Evolutionary conservation across 2,113 vertebrate species (phyloP).

Genomic region (Cheilinus undulatus): DNA sequence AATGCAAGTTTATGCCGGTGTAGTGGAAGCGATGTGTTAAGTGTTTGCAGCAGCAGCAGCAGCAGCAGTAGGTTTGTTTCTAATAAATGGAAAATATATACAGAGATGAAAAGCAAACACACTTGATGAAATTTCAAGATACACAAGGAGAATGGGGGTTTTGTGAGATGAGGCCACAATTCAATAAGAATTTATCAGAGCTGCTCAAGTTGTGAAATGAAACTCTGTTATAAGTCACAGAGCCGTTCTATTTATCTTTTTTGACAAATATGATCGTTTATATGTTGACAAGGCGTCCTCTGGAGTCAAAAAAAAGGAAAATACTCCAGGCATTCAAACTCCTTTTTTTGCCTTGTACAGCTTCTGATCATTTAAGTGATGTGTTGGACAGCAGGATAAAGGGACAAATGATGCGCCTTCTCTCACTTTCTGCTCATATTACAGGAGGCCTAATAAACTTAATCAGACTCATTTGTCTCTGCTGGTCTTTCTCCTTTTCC

Average conservation of each 20-base stretch:
- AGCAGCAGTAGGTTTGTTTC: slow-evolving; percentile 39
- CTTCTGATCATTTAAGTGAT: background rate
- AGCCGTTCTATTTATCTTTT: slow-evolving; percentile 6
- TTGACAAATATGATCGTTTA: slow-evolving; percentile 33
- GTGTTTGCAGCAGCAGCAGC: slow-evolving; percentile 42
- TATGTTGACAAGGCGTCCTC: slow-evolving; percentile 14
- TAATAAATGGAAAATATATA: slow-evolving; percentile 56
- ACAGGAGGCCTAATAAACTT: background rate
- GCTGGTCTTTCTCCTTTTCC: background rate
- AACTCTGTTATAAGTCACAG: slow-evolving; percentile 23
- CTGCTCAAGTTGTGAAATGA: slow-evolving; percentile 41
- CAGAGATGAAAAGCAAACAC: slow-evolving; percentile 50
- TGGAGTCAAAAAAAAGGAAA: slow-evolving; percentile 21
- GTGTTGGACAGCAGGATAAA: background rate
- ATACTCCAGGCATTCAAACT: background rate
- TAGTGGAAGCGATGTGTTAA: slow-evolving; percentile 58
- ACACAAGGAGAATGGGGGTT: slow-evolving; percentile 26
- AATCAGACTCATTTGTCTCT: slow-evolving; percentile 27
- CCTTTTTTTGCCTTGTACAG: no score
- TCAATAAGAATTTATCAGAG: slow-evolving; percentile 51
- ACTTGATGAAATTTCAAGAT: slow-evolving; percentile 46
- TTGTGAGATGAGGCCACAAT: slow-evolving; percentile 42
- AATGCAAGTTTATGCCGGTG: slow-evolving; percentile 7
- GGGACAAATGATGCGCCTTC: background rate
- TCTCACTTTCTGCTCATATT: slow-evolving; percentile 19